phyloP scores from a whole-genome alignment of 2,888 invertebrate species.

The Stramonita haemastoma region DNA sequence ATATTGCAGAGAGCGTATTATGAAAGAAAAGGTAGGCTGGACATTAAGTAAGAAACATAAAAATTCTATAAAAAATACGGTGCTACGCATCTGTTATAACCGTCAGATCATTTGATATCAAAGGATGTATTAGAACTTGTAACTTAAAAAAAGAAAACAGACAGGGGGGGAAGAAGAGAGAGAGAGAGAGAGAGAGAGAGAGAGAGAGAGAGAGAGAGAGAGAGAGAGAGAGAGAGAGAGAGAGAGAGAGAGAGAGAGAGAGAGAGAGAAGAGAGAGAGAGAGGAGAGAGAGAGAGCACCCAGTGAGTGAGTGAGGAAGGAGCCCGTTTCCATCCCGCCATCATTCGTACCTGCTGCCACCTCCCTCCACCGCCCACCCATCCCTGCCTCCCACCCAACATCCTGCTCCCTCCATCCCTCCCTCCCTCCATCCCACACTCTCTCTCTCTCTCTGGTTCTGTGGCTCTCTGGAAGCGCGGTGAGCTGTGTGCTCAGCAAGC shows the following conservation, averaged over 20 bases:
- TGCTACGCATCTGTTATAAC: no score
- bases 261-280: conserved; percentile 17
- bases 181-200: neutral
- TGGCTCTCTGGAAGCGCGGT: neutral
- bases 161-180: neutral
- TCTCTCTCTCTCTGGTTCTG: neutral
- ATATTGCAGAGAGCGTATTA: neutral
- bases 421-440: neutral
- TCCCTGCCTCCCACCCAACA: neutral
- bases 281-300: conserved; percentile 4
- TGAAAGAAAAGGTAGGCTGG: neutral
- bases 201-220: neutral
- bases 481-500: neutral
- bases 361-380: neutral
- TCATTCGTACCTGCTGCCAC: conserved; percentile 8
- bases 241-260: conserved; percentile 10
- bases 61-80: neutral
- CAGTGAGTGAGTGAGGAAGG: neutral
- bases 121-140: no score
- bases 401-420: neutral
- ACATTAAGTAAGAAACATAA: neutral
- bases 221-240: conserved; percentile 1
- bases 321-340: neutral
- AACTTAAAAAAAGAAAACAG: neutral
- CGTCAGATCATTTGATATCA: no score